Conservation (phyloP, 2,888 invertebrate species). For the Helobdella robusta region DNA sequence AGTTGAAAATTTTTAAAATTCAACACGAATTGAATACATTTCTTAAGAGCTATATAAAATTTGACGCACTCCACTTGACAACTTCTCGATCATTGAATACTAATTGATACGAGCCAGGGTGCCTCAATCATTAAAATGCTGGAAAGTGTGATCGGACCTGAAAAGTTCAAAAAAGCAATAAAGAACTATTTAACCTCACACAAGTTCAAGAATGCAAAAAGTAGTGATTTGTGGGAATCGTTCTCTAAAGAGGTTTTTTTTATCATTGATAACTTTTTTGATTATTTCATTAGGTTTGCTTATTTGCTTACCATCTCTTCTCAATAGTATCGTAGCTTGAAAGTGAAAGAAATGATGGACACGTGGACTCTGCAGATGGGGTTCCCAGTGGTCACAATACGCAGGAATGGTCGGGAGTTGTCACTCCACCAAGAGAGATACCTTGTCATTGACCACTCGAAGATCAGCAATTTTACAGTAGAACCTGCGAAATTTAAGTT, state of each 20-base stretch:
- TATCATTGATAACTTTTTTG: no score
- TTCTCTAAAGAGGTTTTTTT: slow-evolving; percentile 57
- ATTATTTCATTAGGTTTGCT: no score
- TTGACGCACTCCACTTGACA: no score
- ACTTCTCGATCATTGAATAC: no score
- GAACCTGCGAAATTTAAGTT: no score
- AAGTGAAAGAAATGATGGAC: slow-evolving; percentile 64
- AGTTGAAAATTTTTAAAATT: no score
- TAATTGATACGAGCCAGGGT: slow-evolving; percentile 32
- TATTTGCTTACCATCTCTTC: no score
- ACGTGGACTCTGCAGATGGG: slow-evolving; percentile 78
- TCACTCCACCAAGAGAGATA: slow-evolving; percentile 65
- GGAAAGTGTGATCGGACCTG: slow-evolving; percentile 51
- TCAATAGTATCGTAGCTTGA: background rate
- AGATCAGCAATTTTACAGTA: no score
- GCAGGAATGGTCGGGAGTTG: slow-evolving; percentile 54
- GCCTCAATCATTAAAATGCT: slow-evolving; percentile 36
- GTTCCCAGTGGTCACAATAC: slow-evolving; percentile 66
- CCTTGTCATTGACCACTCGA: no score
- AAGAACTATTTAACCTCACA: slow-evolving; percentile 59
- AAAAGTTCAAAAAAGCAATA: slow-evolving; percentile 58
- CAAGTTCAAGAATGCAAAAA: slow-evolving; percentile 65
- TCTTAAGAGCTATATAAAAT: no score
- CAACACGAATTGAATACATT: no score
- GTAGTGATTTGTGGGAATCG: slow-evolving; percentile 71